Evolutionary conservation across 2,797 vertebrate species (phyloP), one percentile per base, ranked within the genome.

Genomic region (Megaceryle alcyon): DNA sequence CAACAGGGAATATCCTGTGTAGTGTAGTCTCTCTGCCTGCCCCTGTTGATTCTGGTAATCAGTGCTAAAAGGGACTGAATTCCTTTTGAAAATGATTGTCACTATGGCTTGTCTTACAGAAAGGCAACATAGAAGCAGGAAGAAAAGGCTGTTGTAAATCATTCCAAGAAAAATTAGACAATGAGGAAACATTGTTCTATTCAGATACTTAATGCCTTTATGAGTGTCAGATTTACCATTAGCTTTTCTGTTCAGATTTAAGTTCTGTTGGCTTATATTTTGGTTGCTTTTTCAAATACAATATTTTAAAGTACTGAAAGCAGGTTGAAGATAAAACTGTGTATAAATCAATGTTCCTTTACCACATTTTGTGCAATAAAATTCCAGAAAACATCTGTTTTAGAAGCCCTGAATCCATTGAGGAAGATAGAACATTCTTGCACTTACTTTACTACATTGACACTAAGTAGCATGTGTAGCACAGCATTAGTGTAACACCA

Each of bases 41-140:
- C 44, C 60, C 39, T 81, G 76, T 69, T 86, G 43, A 49, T 95
- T 69, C 39, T 72, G 64, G 59, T 81, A 86, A 79, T 90, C 57
- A 57, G 22, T 84, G 39, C 76, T 86, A 63, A 77, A 92, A 92
- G 41, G 59, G 28, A 49, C 66, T 64, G 60, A 63, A 72, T 90
- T 86, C 37, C 60, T 94, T 88, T 60, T 64, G 56, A 90, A 92
- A 91, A 76, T 53, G 21, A 75, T 83, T 88, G n/a, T 79, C 73
- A 69, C 57, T 75, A 51, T 61, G 81, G n/a, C 35, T 92, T 64
- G 15, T 49, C 29, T 39, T 83, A 64, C 0, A 0, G 65, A 93
- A 85, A 68, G 60, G 20, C 53, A 71, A 41, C 10, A 37, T 11
- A 76, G 44, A 72, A 91, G 29, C 46, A 61, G 65, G 53, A 76